Conservation (phyloP, 2,113 vertebrate genomes). For the Charina bottae region DNA sequence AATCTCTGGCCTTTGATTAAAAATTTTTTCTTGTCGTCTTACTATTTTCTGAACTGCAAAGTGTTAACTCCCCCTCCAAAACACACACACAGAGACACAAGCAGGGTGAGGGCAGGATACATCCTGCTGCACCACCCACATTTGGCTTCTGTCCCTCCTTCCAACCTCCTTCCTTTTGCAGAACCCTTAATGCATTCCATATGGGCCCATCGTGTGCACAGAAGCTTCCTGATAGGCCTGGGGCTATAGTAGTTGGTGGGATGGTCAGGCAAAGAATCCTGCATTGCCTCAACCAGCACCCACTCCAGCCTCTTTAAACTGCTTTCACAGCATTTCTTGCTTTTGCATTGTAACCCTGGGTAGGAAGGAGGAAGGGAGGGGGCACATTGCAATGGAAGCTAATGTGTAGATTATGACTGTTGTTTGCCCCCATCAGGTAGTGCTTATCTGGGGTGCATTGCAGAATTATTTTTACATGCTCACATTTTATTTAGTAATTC, state of each 20-base stretch:
- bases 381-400: neutral
- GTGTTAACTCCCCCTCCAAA: conserved; percentile 10
- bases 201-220: conserved; percentile 15
- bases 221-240: conserved; percentile 21
- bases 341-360: neutral
- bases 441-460: neutral
- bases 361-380: neutral
- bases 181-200: conserved; percentile 35
- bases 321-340: neutral
- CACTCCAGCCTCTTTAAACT: neutral
- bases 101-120: conserved; percentile 40
- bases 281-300: neutral
- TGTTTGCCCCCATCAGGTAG: neutral
- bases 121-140: conserved; percentile 33
- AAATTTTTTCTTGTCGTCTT: neutral
- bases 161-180: neutral
- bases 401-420: neutral
- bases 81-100: neutral
- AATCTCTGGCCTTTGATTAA: neutral
- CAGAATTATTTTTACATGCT: neutral
- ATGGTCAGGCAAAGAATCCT: neutral
- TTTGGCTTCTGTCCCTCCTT: conserved; percentile 20
- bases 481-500: conserved; percentile 6
- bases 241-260: conserved; percentile 11
- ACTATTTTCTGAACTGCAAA: conserved; percentile 14